These are phyloP conservation scores for Pemphredon lugubris DNA, from an alignment of 2,888 invertebrate species.

Conservation along the genomic window DNA sequence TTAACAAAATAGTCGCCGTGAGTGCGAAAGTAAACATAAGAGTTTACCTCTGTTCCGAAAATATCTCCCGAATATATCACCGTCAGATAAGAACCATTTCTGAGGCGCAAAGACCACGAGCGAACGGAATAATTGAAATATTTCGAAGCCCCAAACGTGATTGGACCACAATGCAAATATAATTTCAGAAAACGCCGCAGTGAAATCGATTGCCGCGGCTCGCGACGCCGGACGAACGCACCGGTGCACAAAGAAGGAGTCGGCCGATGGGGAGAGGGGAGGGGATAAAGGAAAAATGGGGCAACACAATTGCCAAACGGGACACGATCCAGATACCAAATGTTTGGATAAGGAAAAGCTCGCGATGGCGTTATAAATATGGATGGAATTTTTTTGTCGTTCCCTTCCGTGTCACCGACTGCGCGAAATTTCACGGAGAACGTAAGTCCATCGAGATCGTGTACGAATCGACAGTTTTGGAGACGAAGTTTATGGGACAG, in stretches of 20 bases:
- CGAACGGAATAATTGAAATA: no score
- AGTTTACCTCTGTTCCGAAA: no score
- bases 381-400: neutral
- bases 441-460: no score
- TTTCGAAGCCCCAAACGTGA: no score
- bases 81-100: no score
- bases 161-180: slow-evolving; percentile 4
- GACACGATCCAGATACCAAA: slow-evolving; percentile 3
- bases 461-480: no score
- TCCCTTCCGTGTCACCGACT: neutral
- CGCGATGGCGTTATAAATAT: slow-evolving; percentile 9
- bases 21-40: no score
- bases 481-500: no score
- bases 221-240: slow-evolving; percentile 9
- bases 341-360: slow-evolving; percentile 1
- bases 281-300: slow-evolving; percentile 16
- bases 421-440: neutral
- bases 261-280: no score
- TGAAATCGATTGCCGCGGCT: slow-evolving; percentile 30
- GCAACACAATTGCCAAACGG: neutral
- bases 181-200: slow-evolving; percentile 15
- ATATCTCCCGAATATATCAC: no score
- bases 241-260: neutral
- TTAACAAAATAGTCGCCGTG: no score
- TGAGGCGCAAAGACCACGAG: no score